Evolutionary conservation across 2,888 invertebrate species (phyloP).

Genomic region (Hirudinaria manillensis): DNA sequence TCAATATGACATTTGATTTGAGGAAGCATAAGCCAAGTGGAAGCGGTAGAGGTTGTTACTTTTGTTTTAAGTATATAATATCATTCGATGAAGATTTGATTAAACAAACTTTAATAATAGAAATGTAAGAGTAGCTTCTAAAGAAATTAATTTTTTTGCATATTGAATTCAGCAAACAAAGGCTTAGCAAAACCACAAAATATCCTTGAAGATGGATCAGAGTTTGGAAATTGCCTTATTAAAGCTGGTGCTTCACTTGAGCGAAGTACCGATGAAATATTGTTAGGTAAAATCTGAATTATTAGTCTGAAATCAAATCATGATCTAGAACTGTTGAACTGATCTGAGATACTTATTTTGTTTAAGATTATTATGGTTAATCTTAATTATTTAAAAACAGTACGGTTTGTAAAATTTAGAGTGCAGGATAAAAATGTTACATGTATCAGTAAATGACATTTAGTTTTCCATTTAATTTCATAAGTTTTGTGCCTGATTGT

Average conservation of each 20-base stretch:
- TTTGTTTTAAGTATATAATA: too few species aligned
- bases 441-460: too few species aligned
- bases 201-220: slow-evolving; percentile 17
- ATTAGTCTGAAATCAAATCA: not conserved
- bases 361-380: not conserved
- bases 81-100: too few species aligned
- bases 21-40: too few species aligned
- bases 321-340: not conserved
- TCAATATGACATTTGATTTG: too few species aligned
- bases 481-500: too few species aligned
- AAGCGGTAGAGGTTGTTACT: too few species aligned
- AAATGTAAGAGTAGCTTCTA: too few species aligned
- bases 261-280: not conserved
- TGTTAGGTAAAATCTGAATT: not conserved
- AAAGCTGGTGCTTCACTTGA: slow-evolving; percentile 8
- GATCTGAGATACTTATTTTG: not conserved
- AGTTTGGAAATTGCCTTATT: slow-evolving; percentile 13
- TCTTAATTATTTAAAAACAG: not conserved
- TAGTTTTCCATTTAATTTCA: too few species aligned
- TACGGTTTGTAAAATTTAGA: too few species aligned
- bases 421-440: too few species aligned
- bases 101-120: too few species aligned
- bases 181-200: not conserved
- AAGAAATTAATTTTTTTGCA: not conserved
- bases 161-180: not conserved